Percentiles rank a stretch among this genome's conserved stretches.
These are phyloP conservation scores for Lepus timidus DNA, from an alignment of 2,113 vertebrate genomes.

Conservation along the genomic window DNA sequence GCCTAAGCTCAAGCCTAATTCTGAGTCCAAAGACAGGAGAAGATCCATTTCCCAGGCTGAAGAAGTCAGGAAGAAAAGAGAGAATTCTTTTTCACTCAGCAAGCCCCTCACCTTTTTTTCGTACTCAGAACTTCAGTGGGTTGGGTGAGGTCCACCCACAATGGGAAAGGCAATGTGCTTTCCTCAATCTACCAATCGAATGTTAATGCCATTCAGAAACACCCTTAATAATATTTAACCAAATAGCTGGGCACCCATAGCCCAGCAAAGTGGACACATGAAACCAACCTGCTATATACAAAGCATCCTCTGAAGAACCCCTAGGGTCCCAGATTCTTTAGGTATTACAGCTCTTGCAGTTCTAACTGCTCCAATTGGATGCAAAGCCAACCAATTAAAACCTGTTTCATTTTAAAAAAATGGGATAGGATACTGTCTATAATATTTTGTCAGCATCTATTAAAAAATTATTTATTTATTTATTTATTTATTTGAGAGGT, in stretches of 20 bases:
- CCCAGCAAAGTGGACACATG: not conserved
- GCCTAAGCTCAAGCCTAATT: not conserved
- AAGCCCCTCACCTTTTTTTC: not conserved
- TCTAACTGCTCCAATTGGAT: not conserved
- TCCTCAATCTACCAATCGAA: not conserved
- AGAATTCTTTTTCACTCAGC: not conserved
- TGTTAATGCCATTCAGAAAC: not conserved
- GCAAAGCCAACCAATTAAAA: constrained; percentile 30
- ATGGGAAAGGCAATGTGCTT: not conserved
- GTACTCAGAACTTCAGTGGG: not conserved
- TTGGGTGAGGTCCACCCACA: not conserved
- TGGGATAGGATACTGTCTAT: no score
- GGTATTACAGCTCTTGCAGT: not conserved
- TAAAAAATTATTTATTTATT: no score
- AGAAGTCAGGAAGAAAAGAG: not conserved
- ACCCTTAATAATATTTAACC: not conserved
- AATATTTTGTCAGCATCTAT: no score
- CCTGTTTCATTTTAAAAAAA: not conserved
- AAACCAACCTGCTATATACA: not conserved
- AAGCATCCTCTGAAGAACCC: not conserved
- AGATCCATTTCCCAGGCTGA: not conserved
- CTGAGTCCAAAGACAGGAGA: not conserved
- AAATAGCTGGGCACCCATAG: no score
- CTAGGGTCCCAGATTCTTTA: not conserved
- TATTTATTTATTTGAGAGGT: no score